A percentile compares a stretch with the other conserved stretches of the same genome.
Evolutionary conservation across 2,797 vertebrate genomes (phyloP).

Genomic region (Mycteria americana): DNA sequence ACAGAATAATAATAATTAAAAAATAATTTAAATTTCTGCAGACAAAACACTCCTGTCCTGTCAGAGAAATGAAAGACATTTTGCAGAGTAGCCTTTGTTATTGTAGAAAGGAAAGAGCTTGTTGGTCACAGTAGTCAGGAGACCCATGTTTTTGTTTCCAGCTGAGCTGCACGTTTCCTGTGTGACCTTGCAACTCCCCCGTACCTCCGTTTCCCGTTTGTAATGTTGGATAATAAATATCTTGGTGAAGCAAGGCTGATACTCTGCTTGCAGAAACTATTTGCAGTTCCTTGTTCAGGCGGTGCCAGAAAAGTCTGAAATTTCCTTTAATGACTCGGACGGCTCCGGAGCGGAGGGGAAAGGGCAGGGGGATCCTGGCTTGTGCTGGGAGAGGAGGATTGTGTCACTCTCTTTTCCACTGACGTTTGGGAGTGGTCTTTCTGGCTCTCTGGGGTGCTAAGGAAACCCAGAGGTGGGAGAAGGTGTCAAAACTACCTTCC

Average conservation of each 20-base stretch:
- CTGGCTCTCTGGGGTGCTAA: neutral
- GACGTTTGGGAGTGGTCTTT: neutral
- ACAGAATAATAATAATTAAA: neutral
- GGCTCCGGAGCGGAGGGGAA: neutral
- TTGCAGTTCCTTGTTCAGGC: neutral
- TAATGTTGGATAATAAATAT: neutral
- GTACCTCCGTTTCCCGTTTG: slow-evolving; percentile 26
- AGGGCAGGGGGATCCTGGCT: neutral
- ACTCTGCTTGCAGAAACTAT: neutral
- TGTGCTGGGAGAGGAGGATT: rapidly evolving
- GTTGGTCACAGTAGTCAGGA: neutral
- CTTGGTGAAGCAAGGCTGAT: neutral
- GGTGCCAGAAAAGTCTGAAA: neutral
- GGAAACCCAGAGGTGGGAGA: neutral
- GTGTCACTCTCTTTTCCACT: neutral
- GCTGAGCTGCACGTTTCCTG: neutral
- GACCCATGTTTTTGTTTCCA: slow-evolving; percentile 26
- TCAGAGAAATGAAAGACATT: neutral
- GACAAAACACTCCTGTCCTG: neutral
- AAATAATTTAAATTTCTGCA: neutral
- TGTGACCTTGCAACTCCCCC: slow-evolving; percentile 22
- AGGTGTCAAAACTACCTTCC: neutral
- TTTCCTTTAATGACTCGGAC: neutral
- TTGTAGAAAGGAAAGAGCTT: neutral
- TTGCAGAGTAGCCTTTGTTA: neutral